Conservation (phyloP, 35 echinoderm and acorn worm genomes). For the Apostichopus parvimensis region DNA sequence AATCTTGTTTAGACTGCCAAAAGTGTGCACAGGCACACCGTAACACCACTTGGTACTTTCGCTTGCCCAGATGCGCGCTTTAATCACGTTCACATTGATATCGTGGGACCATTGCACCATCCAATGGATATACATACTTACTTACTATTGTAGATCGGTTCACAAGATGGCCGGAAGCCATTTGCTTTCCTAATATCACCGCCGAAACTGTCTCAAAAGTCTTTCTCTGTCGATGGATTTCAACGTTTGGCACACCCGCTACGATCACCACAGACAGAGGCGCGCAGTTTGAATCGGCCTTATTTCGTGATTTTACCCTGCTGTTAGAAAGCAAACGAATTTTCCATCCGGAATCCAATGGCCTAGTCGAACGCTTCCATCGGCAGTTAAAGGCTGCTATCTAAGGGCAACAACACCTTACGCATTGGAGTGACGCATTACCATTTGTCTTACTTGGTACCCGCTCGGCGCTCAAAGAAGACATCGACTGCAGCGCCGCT, state of each 20-base stretch:
- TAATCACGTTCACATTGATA: not conserved
- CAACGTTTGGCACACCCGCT: slow-evolving; percentile 34
- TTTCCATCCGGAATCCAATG: not conserved
- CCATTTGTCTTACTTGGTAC: not conserved
- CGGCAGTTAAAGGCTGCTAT: not conserved
- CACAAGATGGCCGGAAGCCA: slow-evolving; percentile 9
- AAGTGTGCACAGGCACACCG: not conserved
- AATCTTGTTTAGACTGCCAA: no score
- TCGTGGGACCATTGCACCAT: not conserved
- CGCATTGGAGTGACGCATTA: not conserved
- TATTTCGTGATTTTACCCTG: no score
- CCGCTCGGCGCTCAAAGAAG: not conserved
- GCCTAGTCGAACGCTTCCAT: not conserved
- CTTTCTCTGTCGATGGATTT: not conserved
- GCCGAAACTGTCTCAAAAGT: no score
- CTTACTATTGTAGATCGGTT: not conserved
- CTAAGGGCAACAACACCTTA: not conserved
- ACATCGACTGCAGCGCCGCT: not conserved
- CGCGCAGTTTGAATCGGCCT: no score
- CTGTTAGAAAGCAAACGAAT: no score
- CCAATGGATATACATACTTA: slow-evolving; percentile 25
- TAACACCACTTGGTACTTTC: no score
- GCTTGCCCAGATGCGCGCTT: slow-evolving; percentile 5
- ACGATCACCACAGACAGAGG: no score
- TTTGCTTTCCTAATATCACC: not conserved